Conservation (phyloP, 1,140 invertebrate genomes). For the Arion vulgaris region DNA sequence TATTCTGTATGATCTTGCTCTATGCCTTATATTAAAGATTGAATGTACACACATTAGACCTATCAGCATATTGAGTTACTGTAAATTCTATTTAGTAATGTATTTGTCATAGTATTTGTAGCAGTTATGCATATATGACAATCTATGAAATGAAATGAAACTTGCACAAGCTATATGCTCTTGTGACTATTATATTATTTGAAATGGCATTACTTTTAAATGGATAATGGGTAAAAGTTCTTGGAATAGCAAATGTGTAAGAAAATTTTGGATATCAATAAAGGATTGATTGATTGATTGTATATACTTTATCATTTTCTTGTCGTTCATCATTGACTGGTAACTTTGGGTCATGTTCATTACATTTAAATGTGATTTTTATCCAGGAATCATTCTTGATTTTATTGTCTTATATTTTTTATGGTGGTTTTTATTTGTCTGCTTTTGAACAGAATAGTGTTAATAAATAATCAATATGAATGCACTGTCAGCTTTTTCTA, state of each 20-base stretch:
- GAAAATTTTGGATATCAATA: neutral
- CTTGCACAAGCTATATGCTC: neutral
- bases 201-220: neutral
- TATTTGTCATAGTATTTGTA: neutral
- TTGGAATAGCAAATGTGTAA: neutral
- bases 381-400: neutral
- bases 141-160: neutral
- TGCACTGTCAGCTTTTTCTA: neutral
- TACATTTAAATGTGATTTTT: neutral
- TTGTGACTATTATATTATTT: too few relatives aligned
- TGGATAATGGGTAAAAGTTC: neutral
- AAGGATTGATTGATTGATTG: neutral
- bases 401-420: neutral
- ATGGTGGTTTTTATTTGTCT: constrained; percentile 15
- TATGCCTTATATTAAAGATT: too few relatives aligned
- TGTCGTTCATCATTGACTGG: neutral
- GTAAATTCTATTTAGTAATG: neutral
- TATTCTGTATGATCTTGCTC: too few relatives aligned
- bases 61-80: too few relatives aligned
- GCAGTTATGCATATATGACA: neutral
- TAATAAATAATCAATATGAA: neutral
- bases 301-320: neutral
- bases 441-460: constrained; percentile 12
- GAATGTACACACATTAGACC: too few relatives aligned
- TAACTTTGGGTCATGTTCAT: neutral